Base-by-base conservation (phyloP, 1,140 invertebrate genomes). In the Cotesia glomerata region DNA sequence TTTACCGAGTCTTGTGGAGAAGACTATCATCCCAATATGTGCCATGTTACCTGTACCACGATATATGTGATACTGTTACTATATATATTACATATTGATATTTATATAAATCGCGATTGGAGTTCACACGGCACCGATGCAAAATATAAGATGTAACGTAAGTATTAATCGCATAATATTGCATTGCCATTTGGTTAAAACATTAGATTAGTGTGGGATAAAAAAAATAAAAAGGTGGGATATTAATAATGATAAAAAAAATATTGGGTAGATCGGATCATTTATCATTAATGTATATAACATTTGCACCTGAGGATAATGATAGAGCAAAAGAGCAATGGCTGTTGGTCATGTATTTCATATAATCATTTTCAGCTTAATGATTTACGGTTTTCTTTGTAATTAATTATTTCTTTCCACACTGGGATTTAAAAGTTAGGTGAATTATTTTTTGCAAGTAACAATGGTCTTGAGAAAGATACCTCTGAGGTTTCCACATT, bases 261-360 rank as follows among this genome's bases (percentile, higher is more conserved):
- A 2, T 34, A 59, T 13, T 34, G 18, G 16, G 34, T 35, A 39
- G 26, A 32, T 45, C 39, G n/a, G 14, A 63, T 63, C 61, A 39
- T 63, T 63, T 32, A 63, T 63, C 61, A 63, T 63, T n/a, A 32
- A 63, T 63, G 13, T 26, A 26, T 26, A 26, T 16, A 63, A 39
- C 61, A 63, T 63, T 63, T 63, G 61, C 61, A 63, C 61, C 61
- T 63, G 61, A 63, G 35, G 35, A 63, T 63, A 63, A 63, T 63
- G 61, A 36, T 63, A 63, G 61, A 63, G 61, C 32, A 16, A 26
- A 3, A 26, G 26, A 26, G 26, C 61, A 13, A 32, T 13, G 26
- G 26, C 26, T 26, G 26, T 35, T 63, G 61, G 9, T 16, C 26
- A 18, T 59, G 58, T 63, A 35, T 34, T 63, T 32, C 35, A 16